Base-by-base conservation (phyloP, 1,140 invertebrate genomes). In the Drosophila virilis region DNA sequence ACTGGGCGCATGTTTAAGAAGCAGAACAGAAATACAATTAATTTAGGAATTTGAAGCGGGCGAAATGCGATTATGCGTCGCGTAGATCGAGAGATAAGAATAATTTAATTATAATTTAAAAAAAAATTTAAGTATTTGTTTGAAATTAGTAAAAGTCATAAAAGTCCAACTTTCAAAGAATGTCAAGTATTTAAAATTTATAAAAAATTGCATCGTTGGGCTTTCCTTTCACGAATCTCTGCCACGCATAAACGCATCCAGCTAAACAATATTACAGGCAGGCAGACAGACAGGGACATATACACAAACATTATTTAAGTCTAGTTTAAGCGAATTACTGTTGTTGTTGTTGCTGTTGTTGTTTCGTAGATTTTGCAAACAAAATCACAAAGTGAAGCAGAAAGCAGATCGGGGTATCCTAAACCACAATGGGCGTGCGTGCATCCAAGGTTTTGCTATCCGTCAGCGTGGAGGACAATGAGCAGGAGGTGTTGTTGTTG, bases 381-480 rank as follows among this genome's bases (percentile, higher is more conserved):
- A 43, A 79, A 88, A 88, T 88, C 80, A 88, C 83, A 80, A 81
- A 45, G 35, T 73, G 33, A 84, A 80, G 80, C 80, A 82, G 78
- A 69, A 52, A 70, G 72, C 59, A 57, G 15, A 52, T 52, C 42
- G 22, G 4, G 22, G 4, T 2, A 28, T 5, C 22, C 22, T 69
- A 92, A 15, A 92, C 91, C 50, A 92, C 81, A 58, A 92, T 91
- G 40, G 91, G 91, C 8, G 86, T 85, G 12, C 91, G 85, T n/a
- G 77, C 83, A 75, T 92, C 91, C 33, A 92, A 59, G 8, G 91
- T 92, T 59, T 91, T 92, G 75, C 91, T 92, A 45, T 91, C 89
- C 12, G 91, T 92, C 64, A 91, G 72, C n/a, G 90, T 90, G 22
- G 90, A 92, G 12, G 91, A 91, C 45, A 92, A 59, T 0, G 91